phyloP scores from a whole-genome alignment of 2,888 invertebrate species.

The Acrobasis repandana region DNA sequence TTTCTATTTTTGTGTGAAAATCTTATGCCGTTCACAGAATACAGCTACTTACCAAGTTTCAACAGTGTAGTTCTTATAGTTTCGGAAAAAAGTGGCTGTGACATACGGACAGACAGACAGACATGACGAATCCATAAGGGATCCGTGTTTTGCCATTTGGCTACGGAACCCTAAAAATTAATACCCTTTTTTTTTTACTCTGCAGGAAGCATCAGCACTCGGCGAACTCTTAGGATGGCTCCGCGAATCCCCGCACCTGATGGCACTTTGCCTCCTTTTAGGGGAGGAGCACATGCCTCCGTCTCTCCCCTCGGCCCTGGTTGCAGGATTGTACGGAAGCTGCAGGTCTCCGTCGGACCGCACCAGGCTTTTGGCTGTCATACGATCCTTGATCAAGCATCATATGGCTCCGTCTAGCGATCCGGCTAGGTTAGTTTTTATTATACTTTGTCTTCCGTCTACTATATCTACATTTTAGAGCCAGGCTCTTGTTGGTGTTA shows the following conservation, averaged over 20 bases:
- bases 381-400: slow-evolving; percentile 70
- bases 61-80: no score
- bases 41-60: no score
- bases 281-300: slow-evolving; percentile 73
- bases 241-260: slow-evolving; percentile 71
- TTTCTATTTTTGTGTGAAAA: no score
- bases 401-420: slow-evolving; percentile 68
- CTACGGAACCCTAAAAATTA: no score
- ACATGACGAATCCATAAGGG: no score
- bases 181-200: neutral
- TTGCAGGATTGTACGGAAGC: slow-evolving; percentile 73
- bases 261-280: slow-evolving; percentile 70
- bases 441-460: neutral
- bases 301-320: slow-evolving; percentile 59
- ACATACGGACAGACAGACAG: no score
- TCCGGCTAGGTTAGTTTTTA: slow-evolving; percentile 71
- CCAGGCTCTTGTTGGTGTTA: no score
- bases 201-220: slow-evolving; percentile 69
- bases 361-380: slow-evolving; percentile 61
- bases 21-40: no score
- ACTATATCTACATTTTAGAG: no score
- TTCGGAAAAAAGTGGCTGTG: no score
- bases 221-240: slow-evolving; percentile 77
- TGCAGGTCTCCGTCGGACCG: slow-evolving; percentile 62
- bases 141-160: no score